Evolutionary conservation across 1,140 invertebrate species (phyloP).

Genomic region (Hyles vespertilio): DNA sequence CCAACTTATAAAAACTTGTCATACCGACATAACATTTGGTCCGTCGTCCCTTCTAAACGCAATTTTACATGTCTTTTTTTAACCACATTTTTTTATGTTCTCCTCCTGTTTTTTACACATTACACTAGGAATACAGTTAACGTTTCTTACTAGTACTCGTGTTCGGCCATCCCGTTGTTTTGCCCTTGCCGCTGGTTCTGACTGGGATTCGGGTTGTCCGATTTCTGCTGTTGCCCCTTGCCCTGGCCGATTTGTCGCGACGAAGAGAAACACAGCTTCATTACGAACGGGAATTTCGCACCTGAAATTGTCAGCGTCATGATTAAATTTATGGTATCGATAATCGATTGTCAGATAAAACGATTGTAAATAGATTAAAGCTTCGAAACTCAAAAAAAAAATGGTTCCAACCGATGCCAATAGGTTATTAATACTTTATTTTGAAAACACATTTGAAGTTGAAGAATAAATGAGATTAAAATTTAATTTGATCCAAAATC

Average conservation of each 20-base stretch:
- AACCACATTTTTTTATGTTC: background rate
- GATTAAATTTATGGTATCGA: too few species aligned
- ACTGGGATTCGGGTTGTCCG: constrained; percentile 24
- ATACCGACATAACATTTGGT: constrained; percentile 48
- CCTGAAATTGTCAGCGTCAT: constrained; percentile 76
- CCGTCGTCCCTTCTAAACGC: constrained; percentile 40
- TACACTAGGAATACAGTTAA: constrained; percentile 6
- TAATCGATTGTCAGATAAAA: too few species aligned
- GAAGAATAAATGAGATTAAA: too few species aligned
- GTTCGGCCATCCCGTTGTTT: constrained; percentile 54
- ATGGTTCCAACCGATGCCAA: too few species aligned
- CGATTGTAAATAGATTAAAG: too few species aligned
- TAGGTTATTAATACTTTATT: too few species aligned
- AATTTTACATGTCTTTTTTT: constrained; percentile 53
- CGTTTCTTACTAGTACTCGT: constrained; percentile 67
- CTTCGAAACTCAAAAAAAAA: too few species aligned
- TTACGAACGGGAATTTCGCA: constrained; percentile 97
- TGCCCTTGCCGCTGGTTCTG: constrained; percentile 40
- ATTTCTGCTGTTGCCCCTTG: constrained; percentile 40
- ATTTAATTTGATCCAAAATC: too few species aligned
- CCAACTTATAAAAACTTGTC: constrained; percentile 20
- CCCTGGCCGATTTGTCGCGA: constrained; percentile 83
- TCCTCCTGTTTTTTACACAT: constrained; percentile 4
- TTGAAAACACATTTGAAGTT: too few species aligned
- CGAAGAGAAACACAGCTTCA: constrained; percentile 96